Base-by-base conservation (phyloP, 2,888 invertebrate genomes). In the Hirtodrosophila histrioides region DNA sequence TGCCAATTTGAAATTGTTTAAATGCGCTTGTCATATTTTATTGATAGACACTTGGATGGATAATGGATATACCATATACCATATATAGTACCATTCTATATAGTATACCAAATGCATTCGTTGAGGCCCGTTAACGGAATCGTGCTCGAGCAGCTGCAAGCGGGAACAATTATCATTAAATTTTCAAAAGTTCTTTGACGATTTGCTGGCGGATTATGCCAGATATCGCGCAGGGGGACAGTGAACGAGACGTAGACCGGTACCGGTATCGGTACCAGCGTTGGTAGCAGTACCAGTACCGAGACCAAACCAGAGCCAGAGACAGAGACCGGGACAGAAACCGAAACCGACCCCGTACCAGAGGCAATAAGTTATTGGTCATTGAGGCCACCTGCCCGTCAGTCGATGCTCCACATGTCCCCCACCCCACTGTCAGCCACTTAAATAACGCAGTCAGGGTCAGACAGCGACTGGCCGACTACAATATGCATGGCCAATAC, bases 371-470 rank as follows among this genome's bases (percentile, higher is more conserved):
- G 48, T 70, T 85, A 81, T 85, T 78, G 85, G 69, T 75, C 78
- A 69, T 85, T 81, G 72, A 60, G 82, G 82, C 82, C 86, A 82
- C 86, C 88, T 82, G 88, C 65, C 69, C 54, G 48, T 56, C 63
- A 40, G 75, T 43, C 49, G 43, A 29, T 40, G 40, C 33, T 9
- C 31, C 3, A n/a, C 10, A 12, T 36, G 5, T 39, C 3, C 9
- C 27, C 40, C 31, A 31, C 7, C 31, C 17, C 6, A 12, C 46
- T 11, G 8, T 4, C 31, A 6, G 17, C 55, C 55, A 68, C 69
- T 75, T 65, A 73, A 70, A 70, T 64, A 73, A 58, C 54, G 40
- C 64, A 50, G 70, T 70, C 73, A 73, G 70, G 76, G 72, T 62
- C 76, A 66, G 45, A 12, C 45, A 48, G 39, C 27, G 40, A 40